phyloP scores from a whole-genome alignment of 2,797 vertebrate species.

The Mormyrops attenuatus region DNA sequence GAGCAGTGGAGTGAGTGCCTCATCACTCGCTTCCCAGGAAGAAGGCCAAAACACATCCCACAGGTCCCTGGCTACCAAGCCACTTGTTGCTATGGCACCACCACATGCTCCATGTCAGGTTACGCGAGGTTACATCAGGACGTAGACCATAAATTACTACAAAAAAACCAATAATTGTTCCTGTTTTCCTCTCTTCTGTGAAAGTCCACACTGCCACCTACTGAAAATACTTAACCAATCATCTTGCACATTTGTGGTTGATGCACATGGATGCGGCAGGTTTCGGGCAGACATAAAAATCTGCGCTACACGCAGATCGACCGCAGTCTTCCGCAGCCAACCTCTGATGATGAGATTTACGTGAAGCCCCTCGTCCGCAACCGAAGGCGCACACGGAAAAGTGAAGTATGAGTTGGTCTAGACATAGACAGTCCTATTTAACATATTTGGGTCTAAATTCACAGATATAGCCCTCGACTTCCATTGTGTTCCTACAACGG shows the following conservation, averaged over 20 bases:
- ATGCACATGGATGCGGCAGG: not conserved
- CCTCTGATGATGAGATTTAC: not conserved
- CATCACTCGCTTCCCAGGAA: constrained; percentile 19
- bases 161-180: not conserved
- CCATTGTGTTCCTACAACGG: not conserved
- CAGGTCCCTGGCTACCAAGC: constrained; percentile 29
- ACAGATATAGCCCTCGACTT: not conserved
- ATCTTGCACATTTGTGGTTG: not conserved
- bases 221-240: not conserved
- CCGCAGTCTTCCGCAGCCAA: not conserved
- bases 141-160: not conserved
- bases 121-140: not conserved
- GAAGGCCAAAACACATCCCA: not conserved
- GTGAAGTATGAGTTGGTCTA: not conserved
- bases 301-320: not conserved
- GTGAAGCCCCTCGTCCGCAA: not conserved
- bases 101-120: not conserved
- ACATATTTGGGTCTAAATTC: not conserved
- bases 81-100: constrained; percentile 39
- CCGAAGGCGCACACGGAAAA: not conserved
- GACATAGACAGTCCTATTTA: not conserved
- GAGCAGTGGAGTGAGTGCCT: not conserved
- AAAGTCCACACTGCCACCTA: not conserved
- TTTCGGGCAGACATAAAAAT: no score
- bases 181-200: not conserved